Evolutionary conservation across 2,888 invertebrate species (phyloP).

Genomic region (Dynastes tityus): DNA sequence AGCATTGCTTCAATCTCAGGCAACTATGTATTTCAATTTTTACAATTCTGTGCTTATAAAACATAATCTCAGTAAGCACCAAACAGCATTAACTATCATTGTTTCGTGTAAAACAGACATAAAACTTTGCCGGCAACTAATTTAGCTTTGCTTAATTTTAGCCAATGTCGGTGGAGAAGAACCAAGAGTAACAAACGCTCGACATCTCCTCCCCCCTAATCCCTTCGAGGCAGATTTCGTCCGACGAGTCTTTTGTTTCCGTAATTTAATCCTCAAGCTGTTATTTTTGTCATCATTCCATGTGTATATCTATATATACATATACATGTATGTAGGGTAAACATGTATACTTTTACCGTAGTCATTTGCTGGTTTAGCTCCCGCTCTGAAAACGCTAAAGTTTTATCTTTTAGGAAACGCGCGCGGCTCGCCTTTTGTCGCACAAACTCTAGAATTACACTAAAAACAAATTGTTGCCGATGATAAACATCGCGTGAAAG

Average conservation of each 20-base stretch:
- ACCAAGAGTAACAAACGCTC: not conserved
- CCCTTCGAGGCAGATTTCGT: slow-evolving; percentile 52
- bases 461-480: slow-evolving; percentile 26
- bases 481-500: slow-evolving; percentile 16
- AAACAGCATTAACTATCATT: too few species aligned
- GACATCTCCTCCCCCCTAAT: not conserved
- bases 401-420: slow-evolving; percentile 40
- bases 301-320: not conserved
- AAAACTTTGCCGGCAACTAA: not conserved
- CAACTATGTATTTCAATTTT: too few species aligned
- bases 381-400: slow-evolving; percentile 32
- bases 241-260: slow-evolving; percentile 54
- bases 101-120: too few species aligned
- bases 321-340: not conserved
- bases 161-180: not conserved
- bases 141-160: slow-evolving; percentile 6
- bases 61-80: too few species aligned
- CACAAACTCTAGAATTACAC: slow-evolving; percentile 18
- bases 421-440: slow-evolving; percentile 19
- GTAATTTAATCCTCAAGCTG: slow-evolving; percentile 56
- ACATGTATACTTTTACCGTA: too few species aligned
- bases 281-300: slow-evolving; percentile 50
- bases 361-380: too few species aligned
- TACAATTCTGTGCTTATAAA: too few species aligned
- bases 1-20: too few species aligned